phyloP scores from a whole-genome alignment of 2,888 invertebrate species.

The Aromia moschata region DNA sequence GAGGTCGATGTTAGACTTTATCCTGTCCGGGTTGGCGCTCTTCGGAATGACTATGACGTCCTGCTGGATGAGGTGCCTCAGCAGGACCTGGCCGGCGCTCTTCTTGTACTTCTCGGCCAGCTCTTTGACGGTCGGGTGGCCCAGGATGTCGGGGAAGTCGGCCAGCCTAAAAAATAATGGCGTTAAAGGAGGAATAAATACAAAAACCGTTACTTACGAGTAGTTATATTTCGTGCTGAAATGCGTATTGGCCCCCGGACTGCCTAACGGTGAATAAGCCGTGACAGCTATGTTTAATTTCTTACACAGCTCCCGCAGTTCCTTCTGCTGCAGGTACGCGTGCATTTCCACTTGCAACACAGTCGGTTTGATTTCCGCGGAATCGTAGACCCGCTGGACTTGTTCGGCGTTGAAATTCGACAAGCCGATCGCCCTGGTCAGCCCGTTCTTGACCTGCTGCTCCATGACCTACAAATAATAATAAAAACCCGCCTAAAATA shows the following conservation, averaged over 20 bases:
- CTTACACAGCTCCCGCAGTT: conserved; percentile 71
- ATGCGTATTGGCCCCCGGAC: conserved; percentile 74
- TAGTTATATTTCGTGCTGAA: conserved; percentile 72
- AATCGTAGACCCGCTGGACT: conserved; percentile 70
- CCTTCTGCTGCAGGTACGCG: conserved; percentile 77
- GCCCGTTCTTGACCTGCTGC: conserved; percentile 70
- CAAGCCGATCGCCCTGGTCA: conserved; percentile 76
- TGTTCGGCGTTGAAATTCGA: conserved; percentile 82
- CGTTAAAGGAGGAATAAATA: neutral
- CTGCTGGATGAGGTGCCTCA: conserved; percentile 75
- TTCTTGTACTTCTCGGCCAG: conserved; percentile 70
- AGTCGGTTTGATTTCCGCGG: conserved; percentile 73
- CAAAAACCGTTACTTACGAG: conserved; percentile 59
- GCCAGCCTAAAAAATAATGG: conserved; percentile 62
- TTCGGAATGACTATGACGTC: conserved; percentile 80
- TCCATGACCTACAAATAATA: conserved; percentile 72
- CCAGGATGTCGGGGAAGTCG: conserved; percentile 71
- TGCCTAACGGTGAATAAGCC: conserved; percentile 78
- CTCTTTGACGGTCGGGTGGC: conserved; percentile 67
- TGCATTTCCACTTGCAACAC: conserved; percentile 81
- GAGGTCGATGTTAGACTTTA: conserved; percentile 75
- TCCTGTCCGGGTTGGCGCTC: conserved; percentile 74
- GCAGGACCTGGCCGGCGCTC: conserved; percentile 75
- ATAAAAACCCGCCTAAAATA: too few relatives aligned
- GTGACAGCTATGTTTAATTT: conserved; percentile 72